Base-by-base conservation (phyloP, 2,113 vertebrate genomes). In the Dromaius novaehollandiae region DNA sequence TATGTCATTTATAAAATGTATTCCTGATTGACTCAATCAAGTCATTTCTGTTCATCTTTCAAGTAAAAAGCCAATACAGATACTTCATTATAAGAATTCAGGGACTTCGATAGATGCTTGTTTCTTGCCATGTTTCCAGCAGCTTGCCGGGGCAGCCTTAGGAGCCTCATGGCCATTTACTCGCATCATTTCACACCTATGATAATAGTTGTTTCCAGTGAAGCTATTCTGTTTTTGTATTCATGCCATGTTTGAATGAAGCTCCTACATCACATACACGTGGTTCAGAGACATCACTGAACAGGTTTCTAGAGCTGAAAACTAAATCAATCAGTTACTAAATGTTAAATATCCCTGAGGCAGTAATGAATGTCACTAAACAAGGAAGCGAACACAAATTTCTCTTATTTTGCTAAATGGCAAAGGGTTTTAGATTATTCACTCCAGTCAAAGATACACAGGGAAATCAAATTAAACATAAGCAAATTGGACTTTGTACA, bases 11-110 rank as follows among this genome's bases (percentile, higher is more conserved):
- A 21, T 51, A 95, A 78, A 40, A 36, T 13, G 9, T 60, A 88
- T 97, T 96, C 79, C 92, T 60, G 79, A 58, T 80, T 66, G 95
- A 89, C 13, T 93, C 71, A 80, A 90, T 55, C 64, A 92, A 87
- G 63, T 74, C 13, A 83, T 74, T 94, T 86, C 91, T 73, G 88
- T 94, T 87, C 20, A 76, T 82, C 65, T 82, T 87, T n/a, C 42
- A 89, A 85, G 53, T 77, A 58, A 78, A 93, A 96, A 83, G 82
- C 71, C 91, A 94, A 94, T 83, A 51, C 63, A 82, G 77, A 13
- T 7, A 71, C 30, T 78, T 55, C 79, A 68, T 88, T 86, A 44
- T 11, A 64, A 69, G 56, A 69, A 81, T 46, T 78, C 36, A 15
- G 9, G 36, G 66, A 77, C 30, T 2, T 78, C 79, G 21, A 68